phyloP scores from a whole-genome alignment of 2,888 invertebrate genomes.

The Nipponacmea schrenckii region DNA sequence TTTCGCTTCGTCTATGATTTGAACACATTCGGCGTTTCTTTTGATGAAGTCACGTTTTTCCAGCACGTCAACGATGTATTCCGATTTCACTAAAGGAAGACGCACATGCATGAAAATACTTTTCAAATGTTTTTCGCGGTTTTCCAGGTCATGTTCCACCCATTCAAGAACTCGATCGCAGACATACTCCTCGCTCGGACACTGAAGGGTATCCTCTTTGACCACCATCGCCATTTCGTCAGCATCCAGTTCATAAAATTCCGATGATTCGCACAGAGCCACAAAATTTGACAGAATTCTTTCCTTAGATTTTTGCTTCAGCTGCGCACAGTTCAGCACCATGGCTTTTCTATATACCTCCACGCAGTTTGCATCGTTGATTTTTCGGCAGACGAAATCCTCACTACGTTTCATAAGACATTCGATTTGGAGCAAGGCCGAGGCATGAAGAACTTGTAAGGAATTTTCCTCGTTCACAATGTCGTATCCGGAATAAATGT shows the following conservation, averaged over 20 bases:
- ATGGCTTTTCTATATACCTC: conserved; percentile 85
- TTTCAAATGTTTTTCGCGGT: conserved; percentile 64
- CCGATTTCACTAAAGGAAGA: conserved; percentile 46
- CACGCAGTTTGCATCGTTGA: conserved; percentile 83
- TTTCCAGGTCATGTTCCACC: conserved; percentile 74
- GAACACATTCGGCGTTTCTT: conserved; percentile 40
- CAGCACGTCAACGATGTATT: conserved; percentile 41
- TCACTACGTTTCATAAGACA: conserved; percentile 84
- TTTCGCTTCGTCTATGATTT: conserved; percentile 50
- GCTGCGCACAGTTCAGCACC: conserved; percentile 77
- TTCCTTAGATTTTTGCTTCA: conserved; percentile 77
- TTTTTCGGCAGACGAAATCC: conserved; percentile 77
- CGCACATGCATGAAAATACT: conserved; percentile 35
- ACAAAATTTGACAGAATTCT: conserved; percentile 73
- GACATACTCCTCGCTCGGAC: conserved; percentile 80
- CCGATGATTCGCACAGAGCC: conserved; percentile 45
- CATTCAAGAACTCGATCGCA: conserved; percentile 80
- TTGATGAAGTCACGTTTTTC: conserved; percentile 38
- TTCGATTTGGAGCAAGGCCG: conserved; percentile 86
- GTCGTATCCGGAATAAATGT: conserved; percentile 83
- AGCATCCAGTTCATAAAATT: conserved; percentile 72
- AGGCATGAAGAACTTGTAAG: conserved; percentile 74
- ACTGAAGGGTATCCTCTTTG: conserved; percentile 84
- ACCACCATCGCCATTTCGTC: conserved; percentile 82
- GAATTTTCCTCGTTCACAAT: conserved; percentile 82